Evolutionary conservation across 2,888 invertebrate species (phyloP).

Genomic region (Philhelius pedissequus): DNA sequence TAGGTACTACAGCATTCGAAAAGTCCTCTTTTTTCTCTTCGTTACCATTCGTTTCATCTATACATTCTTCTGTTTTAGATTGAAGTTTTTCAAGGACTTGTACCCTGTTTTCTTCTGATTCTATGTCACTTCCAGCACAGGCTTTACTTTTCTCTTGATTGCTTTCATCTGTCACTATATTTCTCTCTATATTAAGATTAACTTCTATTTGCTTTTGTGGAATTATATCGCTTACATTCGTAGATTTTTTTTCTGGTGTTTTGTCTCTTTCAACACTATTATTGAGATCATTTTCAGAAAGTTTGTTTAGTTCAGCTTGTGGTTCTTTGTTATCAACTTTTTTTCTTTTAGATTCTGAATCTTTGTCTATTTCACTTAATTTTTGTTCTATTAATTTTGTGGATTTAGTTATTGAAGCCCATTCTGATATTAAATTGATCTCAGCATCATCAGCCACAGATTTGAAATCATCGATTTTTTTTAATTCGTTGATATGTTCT

Average conservation of each 20-base stretch:
- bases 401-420: background rate
- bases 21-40: background rate
- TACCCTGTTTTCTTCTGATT: background rate
- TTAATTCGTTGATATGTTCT: slow-evolving; percentile 33
- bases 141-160: background rate
- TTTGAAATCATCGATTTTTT: slow-evolving; percentile 1
- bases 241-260: background rate
- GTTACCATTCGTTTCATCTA: no score
- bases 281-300: background rate
- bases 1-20: background rate
- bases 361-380: background rate
- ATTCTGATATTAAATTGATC: slow-evolving; percentile 4
- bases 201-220: background rate
- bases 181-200: background rate
- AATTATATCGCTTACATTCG: background rate
- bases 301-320: background rate
- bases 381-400: background rate
- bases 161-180: background rate
- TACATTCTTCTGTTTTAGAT: background rate
- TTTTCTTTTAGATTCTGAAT: background rate
- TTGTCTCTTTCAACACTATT: background rate
- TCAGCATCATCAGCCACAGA: background rate
- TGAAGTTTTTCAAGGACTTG: background rate
- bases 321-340: background rate
- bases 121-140: background rate